Percentiles rank a stretch among this genome's conserved stretches.
phyloP scores from a whole-genome alignment of 2,888 invertebrate genomes.

The Stratiomys singularior region DNA sequence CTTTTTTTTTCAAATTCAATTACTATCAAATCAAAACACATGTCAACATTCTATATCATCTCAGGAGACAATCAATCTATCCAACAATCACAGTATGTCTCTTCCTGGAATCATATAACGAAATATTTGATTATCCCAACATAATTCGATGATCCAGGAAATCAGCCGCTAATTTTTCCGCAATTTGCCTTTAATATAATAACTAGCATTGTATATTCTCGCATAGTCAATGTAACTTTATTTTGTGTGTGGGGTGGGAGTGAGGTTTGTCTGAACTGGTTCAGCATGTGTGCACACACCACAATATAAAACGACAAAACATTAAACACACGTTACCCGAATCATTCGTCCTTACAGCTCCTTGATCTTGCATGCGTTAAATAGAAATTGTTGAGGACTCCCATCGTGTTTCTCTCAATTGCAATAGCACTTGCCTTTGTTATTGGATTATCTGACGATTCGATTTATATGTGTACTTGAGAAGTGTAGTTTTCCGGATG shows the following conservation, averaged over 20 bases:
- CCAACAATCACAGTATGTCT: too few species aligned
- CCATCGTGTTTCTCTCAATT: constrained; percentile 52
- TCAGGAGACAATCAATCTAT: too few species aligned
- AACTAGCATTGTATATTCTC: constrained; percentile 56
- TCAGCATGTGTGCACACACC: constrained; percentile 52
- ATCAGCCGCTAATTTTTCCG: constrained; percentile 68
- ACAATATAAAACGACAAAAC: constrained; percentile 3
- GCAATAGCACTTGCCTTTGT: constrained; percentile 62
- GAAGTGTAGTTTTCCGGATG: not conserved
- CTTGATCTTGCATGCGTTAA: constrained; percentile 9
- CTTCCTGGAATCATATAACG: constrained; percentile 24
- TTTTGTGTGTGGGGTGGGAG: constrained; percentile 48
- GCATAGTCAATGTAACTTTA: constrained; percentile 49
- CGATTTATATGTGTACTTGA: constrained; percentile 58
- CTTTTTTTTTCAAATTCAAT: too few species aligned
- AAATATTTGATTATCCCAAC: constrained; percentile 46
- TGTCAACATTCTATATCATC: too few species aligned
- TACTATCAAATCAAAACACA: too few species aligned
- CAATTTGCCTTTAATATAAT: constrained; percentile 67
- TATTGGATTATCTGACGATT: constrained; percentile 66
- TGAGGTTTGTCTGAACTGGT: constrained; percentile 47
- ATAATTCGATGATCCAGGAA: constrained; percentile 65
- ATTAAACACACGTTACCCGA: constrained; percentile 21
- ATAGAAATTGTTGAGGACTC: not conserved
- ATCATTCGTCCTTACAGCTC: constrained; percentile 4